Percentiles rank a stretch among this genome's conserved stretches.
Conservation (phyloP, 2,797 vertebrate species). For the Gymnodraco acuticeps region DNA sequence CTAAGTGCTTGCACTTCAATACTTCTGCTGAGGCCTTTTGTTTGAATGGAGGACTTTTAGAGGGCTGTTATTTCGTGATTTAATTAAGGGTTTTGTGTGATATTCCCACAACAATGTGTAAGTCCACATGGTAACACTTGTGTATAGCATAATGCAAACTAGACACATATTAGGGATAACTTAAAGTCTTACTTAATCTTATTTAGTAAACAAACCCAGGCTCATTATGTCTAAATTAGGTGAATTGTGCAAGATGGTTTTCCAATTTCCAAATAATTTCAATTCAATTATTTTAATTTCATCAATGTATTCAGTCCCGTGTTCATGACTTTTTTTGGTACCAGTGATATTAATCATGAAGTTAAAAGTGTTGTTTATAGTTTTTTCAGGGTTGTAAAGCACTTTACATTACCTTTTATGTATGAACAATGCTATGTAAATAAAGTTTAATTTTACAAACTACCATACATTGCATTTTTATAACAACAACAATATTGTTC, state of each 20-base stretch:
- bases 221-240: conserved; percentile 3
- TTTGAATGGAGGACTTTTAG: conserved; percentile 41
- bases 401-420: too few species aligned
- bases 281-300: too few species aligned
- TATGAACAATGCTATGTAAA: too few species aligned
- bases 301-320: too few species aligned
- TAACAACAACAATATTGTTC: not conserved
- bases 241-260: not conserved
- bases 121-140: not conserved
- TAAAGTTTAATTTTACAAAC: not conserved
- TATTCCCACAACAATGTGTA: conserved; percentile 2
- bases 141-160: not conserved
- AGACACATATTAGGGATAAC: not conserved
- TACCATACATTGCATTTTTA: not conserved
- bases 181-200: conserved; percentile 5
- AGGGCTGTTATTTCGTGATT: conserved; percentile 46
- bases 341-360: too few species aligned
- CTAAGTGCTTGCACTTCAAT: conserved; percentile 56
- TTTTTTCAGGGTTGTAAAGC: too few species aligned
- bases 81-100: conserved; percentile 41
- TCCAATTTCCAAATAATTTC: not conserved
- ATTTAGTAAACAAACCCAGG: not conserved
- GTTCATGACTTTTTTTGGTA: too few species aligned
- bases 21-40: conserved; percentile 42
- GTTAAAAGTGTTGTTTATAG: too few species aligned